Evolutionary conservation across 2,113 vertebrate genomes (phyloP), one percentile per base, ranked within the genome.

Genomic region (Xerus inauris): DNA sequence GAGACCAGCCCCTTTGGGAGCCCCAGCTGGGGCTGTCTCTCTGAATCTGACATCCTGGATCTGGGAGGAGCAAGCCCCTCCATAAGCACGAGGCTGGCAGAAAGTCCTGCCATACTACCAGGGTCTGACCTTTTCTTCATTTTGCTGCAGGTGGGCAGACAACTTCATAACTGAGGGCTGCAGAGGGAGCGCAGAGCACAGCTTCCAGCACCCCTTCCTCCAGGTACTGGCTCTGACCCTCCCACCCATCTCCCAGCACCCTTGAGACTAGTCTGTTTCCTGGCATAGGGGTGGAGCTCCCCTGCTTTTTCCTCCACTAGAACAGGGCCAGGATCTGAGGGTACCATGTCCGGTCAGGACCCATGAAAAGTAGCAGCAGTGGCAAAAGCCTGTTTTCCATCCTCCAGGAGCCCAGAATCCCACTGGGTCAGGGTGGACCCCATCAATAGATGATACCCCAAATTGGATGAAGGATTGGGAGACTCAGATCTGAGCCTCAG

Each of bases 151-250:
- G 97, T 99, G 99, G 99, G 99, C 99, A 0, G 99, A 99, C 95
- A 98, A 98, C 94, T 99, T 99, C 97, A 76, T 57, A 0, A 99
- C 99, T 0, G 93, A 87, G 0, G 99, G 99, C 69, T 99, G 99
- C 51, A 13, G 96, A 0, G 98, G 96, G 2, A 97, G 79, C 1
- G n/a, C 95, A 3, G 90, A 98, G 13, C 99, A 99, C 84, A 0
- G 4, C 3, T 99, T 99, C 97, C 96, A 99, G 69, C 99, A 99
- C 91, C 99, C 99, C 0, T 99, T 99, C 97, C 95, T 99, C 16
- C 99, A 99, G 99, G 99, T 99, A 98, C 47, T 85, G 8, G 9
- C 49, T 8, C 12, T 4, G 11, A 0, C 22, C 54, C 32, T 35
- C 45, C 30, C 8, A 54, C 40, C 57, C 0, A 0, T 32, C 62